phyloP scores from a whole-genome alignment of 2,113 vertebrate species.

The Cinclus mexicanus region DNA sequence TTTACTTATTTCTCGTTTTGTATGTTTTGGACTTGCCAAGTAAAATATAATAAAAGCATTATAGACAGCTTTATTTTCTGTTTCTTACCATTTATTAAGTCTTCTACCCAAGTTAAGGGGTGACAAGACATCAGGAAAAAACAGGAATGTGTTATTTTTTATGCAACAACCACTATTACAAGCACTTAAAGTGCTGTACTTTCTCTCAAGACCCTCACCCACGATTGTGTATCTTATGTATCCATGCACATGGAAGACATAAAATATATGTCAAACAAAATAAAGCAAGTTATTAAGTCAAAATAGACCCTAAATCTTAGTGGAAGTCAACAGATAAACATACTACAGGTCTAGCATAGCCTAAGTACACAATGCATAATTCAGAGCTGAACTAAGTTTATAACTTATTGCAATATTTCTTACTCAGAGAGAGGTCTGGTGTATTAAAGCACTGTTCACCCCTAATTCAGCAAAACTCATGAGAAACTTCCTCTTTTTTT shows the following conservation, averaged over 20 bases:
- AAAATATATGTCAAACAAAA: constrained; percentile 85
- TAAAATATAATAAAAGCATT: neutral
- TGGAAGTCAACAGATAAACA: constrained; percentile 86
- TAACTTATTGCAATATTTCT: constrained; percentile 73
- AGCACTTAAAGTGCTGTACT: constrained; percentile 65
- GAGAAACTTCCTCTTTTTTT: constrained; percentile 41
- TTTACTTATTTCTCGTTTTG: neutral
- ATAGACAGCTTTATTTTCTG: neutral
- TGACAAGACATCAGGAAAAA: constrained; percentile 24
- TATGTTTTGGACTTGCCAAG: neutral
- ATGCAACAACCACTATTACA: constrained; percentile 30
- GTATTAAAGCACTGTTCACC: constrained; percentile 65
- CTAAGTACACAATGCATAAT: constrained; percentile 81
- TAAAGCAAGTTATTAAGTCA: constrained; percentile 80
- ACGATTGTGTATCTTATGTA: constrained; percentile 80
- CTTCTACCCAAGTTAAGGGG: neutral
- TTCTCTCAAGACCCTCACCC: constrained; percentile 79
- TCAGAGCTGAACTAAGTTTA: constrained; percentile 76
- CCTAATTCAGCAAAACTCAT: constrained; percentile 64
- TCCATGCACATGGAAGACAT: constrained; percentile 77
- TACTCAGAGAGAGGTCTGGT: constrained; percentile 56
- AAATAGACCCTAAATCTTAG: constrained; percentile 80
- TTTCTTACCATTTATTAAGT: neutral
- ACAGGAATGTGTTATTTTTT: neutral
- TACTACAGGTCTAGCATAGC: constrained; percentile 72